Evolutionary conservation across 1,140 invertebrate genomes (phyloP).

Genomic region (Calliopsis andreniformis): DNA sequence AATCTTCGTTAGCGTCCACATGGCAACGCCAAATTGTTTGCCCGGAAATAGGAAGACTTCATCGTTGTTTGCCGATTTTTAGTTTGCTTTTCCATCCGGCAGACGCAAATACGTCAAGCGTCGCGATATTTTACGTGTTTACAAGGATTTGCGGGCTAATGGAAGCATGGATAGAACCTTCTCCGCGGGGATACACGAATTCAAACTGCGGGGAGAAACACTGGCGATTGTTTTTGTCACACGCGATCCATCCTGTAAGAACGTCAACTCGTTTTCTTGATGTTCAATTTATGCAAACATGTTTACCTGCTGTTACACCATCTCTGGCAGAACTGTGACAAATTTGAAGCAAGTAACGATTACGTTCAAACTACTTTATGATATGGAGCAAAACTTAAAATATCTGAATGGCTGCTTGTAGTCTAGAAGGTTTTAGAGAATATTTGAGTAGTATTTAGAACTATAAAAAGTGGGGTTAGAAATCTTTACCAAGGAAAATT

Average conservation of each 20-base stretch:
- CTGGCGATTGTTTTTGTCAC: not conserved
- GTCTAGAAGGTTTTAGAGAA: no score
- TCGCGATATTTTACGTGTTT: not conserved
- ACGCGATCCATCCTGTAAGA: not conserved
- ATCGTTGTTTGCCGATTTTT: constrained; percentile 10
- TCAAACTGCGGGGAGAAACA: not conserved
- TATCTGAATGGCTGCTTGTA: no score
- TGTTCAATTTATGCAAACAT: not conserved
- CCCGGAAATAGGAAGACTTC: constrained; percentile 7
- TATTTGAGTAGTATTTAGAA: no score
- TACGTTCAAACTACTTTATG: no score
- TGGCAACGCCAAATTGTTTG: constrained; percentile 8
- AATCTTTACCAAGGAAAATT: no score
- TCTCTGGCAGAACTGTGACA: no score
- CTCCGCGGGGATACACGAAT: not conserved
- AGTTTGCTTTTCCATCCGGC: not conserved
- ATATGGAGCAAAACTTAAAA: no score
- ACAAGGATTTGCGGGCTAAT: not conserved
- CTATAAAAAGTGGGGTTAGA: no score
- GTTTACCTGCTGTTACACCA: not conserved
- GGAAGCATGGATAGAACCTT: not conserved
- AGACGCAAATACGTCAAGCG: not conserved
- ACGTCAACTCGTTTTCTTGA: not conserved
- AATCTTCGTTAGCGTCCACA: not conserved
- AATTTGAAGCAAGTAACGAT: no score